phyloP scores from a whole-genome alignment of 2,113 vertebrate genomes.

The Chionomys nivalis region DNA sequence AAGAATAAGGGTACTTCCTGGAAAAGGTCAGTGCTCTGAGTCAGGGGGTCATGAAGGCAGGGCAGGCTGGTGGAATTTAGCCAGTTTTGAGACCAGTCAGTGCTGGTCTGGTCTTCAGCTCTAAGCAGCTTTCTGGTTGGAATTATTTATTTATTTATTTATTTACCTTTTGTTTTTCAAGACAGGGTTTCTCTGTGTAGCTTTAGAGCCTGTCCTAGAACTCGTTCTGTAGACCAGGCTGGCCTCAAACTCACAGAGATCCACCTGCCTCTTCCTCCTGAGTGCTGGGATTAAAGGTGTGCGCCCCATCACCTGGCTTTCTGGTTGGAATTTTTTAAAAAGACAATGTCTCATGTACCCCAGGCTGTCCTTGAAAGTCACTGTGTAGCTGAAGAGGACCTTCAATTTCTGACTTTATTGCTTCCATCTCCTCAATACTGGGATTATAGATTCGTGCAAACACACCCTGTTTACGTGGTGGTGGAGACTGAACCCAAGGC shows the following conservation, averaged over 20 bases:
- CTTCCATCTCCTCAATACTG: background rate
- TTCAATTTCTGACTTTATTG: background rate
- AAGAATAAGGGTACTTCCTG: background rate
- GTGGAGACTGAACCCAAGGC: background rate
- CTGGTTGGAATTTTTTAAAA: background rate
- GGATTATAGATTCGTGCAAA: background rate
- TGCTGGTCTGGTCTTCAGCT: background rate
- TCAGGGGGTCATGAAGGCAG: background rate
- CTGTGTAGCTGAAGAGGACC: background rate
- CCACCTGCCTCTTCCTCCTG: no score
- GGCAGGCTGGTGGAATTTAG: accelerated
- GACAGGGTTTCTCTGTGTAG: no score
- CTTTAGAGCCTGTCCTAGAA: no score
- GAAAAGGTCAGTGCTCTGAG: accelerated
- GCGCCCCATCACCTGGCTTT: background rate
- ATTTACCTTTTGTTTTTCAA: background rate
- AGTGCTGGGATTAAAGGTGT: no score
- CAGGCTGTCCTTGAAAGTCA: background rate
- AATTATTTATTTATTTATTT: background rate
- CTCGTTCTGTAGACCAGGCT: no score
- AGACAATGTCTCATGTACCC: no score
- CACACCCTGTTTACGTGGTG: background rate
- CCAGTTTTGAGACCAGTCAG: background rate
- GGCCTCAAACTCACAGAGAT: no score
- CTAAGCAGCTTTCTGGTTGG: background rate